phyloP scores from a whole-genome alignment of 2,113 vertebrate species.

The Argyrosomus japonicus region DNA sequence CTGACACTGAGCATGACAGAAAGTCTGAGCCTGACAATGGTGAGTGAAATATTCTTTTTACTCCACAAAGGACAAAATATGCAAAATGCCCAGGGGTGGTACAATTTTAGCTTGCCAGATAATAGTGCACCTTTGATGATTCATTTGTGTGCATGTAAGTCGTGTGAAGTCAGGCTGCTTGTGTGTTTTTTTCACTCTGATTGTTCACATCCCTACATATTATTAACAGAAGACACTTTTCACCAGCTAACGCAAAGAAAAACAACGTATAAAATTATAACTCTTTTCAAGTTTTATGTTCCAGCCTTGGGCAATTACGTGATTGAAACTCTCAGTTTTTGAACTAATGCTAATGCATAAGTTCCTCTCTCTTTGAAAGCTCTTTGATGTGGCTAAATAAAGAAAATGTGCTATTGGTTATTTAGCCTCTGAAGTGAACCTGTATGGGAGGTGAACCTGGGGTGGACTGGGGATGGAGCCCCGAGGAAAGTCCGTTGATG shows the following conservation, averaged over 20 bases:
- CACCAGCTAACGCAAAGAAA: constrained; percentile 35
- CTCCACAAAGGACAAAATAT: background rate
- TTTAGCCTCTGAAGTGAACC: constrained; percentile 54
- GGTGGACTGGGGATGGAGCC: constrained; percentile 43
- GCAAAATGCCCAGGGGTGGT: background rate
- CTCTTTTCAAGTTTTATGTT: constrained; percentile 50
- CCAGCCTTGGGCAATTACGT: constrained; percentile 50
- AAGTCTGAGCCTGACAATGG: constrained; percentile 97
- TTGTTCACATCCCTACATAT: constrained; percentile 11
- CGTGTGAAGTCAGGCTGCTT: constrained; percentile 8
- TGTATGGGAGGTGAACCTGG: constrained; percentile 51
- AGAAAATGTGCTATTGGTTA: constrained; percentile 61
- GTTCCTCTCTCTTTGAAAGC: constrained; percentile 66
- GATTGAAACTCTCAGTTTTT: constrained; percentile 56
- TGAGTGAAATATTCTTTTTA: constrained; percentile 79
- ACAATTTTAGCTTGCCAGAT: background rate
- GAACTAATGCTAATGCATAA: constrained; percentile 57
- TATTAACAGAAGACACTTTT: constrained; percentile 9
- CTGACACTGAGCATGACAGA: constrained; percentile 96
- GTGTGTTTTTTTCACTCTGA: constrained; percentile 2
- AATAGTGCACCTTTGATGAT: constrained; percentile 41
- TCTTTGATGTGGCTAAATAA: constrained; percentile 69
- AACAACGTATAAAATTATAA: constrained; percentile 54
- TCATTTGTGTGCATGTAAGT: constrained; percentile 15
- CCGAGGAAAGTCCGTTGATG: constrained; percentile 42